Percentiles rank a stretch among this genome's conserved stretches.
phyloP scores from a whole-genome alignment of 2,113 vertebrate species.

The Excalfactoria chinensis region DNA sequence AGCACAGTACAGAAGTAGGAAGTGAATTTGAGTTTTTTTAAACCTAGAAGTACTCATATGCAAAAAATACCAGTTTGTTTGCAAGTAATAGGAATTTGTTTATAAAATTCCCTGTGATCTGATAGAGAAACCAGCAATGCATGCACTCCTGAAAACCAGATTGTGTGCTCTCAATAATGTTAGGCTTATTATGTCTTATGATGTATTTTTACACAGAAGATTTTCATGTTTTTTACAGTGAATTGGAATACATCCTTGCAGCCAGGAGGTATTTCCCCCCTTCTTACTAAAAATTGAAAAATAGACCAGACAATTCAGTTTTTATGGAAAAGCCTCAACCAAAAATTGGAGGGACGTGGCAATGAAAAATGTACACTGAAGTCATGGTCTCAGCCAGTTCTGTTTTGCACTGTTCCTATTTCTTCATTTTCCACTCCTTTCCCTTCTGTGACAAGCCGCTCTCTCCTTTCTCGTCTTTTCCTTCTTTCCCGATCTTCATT shows the following conservation, averaged over 20 bases:
- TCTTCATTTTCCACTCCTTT: constrained; percentile 28
- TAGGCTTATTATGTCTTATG: not conserved
- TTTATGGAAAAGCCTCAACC: not conserved
- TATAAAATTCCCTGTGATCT: not conserved
- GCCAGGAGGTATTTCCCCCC: not conserved
- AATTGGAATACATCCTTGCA: not conserved
- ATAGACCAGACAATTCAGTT: not conserved
- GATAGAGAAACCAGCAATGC: not conserved
- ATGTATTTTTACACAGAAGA: not conserved
- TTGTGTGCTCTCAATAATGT: not conserved
- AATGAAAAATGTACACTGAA: not conserved
- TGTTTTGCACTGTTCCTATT: constrained; percentile 3
- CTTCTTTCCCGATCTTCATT: constrained; percentile 57
- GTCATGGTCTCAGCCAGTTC: not conserved
- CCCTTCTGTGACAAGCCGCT: not conserved
- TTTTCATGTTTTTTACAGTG: not conserved
- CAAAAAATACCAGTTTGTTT: not conserved
- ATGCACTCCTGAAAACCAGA: not conserved
- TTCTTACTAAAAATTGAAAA: constrained; percentile 1
- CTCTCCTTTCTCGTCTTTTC: constrained; percentile 40
- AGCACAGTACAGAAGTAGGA: not conserved
- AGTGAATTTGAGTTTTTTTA: not conserved
- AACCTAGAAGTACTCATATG: not conserved
- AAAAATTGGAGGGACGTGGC: not conserved
- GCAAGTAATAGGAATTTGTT: not conserved